Base-by-base conservation (phyloP, 1,140 invertebrate genomes). In the Drosophila yakuba region DNA sequence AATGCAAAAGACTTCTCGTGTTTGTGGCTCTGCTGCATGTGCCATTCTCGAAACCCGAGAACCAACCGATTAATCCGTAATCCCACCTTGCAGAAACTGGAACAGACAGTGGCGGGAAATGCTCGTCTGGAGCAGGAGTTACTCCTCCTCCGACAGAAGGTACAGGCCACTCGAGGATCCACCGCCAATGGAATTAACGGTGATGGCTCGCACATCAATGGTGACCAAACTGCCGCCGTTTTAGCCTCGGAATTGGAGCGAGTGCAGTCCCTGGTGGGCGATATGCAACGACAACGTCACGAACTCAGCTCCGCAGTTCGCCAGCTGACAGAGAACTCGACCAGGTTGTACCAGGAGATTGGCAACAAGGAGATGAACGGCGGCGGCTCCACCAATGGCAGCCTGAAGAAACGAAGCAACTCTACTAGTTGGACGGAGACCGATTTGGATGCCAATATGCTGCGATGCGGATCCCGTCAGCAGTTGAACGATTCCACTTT, bases 81-180 rank as follows among this genome's bases (percentile, higher is more conserved):
- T 69, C 72, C 45, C 62, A 11, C 39, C 10, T 92, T 93, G 17
- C 92, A 97, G 96, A 97, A 97, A 95, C 92, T 98, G 61, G 97
- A 98, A 92, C 97, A 97, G 90, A 97, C 96, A 1, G 96, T 97
- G 14, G 96, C 96, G 1, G 97, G 97, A 67, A 98, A 98, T 92
- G 96, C 96, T 10, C 95, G 96, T 8, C 92, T 98, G 36, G 97
- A 98, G 92, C 96, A 97, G 77, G 97, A 98, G 90, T 93, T 98
- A 64, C 94, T 97, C 23, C 94, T 97, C 17, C 92, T 98, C 23
- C 94, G 97, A 7, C 97, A 97, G 78, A 97, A 97, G 92, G 93
- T 98, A 25, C 96, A 97, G 84, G 95, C 95, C 12, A 95, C 95
- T 6, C 94, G 93, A 1, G 68, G 17, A 50, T 58, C 58, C 0